These are phyloP conservation scores for Neogale vison DNA, from an alignment of 2,113 vertebrate genomes.

Conservation along the genomic window DNA sequence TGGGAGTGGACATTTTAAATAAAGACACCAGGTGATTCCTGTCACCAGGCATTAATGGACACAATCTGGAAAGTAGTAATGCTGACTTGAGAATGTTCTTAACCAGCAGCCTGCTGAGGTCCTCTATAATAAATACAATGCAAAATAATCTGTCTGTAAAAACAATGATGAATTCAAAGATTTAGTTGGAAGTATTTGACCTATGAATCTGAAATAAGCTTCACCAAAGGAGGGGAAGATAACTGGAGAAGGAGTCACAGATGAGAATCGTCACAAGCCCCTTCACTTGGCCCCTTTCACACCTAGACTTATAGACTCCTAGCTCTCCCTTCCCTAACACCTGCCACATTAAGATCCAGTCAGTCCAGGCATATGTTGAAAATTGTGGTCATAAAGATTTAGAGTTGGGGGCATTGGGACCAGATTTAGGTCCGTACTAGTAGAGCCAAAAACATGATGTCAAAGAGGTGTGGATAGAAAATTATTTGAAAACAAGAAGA, in stretches of 20 bases:
- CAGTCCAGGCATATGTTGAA: not conserved
- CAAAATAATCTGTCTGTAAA: not conserved
- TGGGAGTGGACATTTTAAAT: not conserved
- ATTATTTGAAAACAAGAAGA: not conserved
- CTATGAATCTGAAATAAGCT: not conserved
- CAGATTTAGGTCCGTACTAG: not conserved
- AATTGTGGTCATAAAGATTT: not conserved
- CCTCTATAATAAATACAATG: not conserved
- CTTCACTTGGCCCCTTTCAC: not conserved
- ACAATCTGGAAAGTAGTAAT: not conserved
- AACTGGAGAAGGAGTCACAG: not conserved
- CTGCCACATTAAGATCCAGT: not conserved
- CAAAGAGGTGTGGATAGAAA: not conserved
- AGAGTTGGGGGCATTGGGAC: not conserved
- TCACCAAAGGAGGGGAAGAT: not conserved
- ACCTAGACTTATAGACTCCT: not conserved
- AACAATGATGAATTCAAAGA: not conserved
- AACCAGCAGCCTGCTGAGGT: not conserved
- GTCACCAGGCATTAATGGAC: not conserved
- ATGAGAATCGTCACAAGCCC: not conserved
- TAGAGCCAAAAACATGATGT: not conserved
- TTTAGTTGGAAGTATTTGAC: not conserved
- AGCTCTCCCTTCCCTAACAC: not conserved
- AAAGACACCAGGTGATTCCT: not conserved
- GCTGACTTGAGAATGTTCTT: not conserved